Evolutionary conservation across 2,113 vertebrate species (phyloP).

Genomic region (Odocoileus hemionus): DNA sequence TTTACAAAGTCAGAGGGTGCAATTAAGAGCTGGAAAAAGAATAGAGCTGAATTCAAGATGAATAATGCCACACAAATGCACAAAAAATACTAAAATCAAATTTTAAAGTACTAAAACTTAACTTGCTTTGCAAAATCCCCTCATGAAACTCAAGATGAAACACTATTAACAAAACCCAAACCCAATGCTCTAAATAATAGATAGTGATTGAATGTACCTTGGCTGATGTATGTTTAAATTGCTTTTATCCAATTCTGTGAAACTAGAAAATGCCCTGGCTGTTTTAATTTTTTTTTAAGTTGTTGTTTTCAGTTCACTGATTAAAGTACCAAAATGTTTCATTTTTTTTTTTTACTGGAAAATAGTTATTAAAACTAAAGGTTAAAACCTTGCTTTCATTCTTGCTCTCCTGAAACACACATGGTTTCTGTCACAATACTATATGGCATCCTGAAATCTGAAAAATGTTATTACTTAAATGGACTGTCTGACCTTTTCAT

Average conservation of each 20-base stretch:
- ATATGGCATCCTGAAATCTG: conserved; percentile 57
- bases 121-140: conserved; percentile 41
- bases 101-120: conserved; percentile 29
- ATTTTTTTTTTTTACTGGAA: conserved; percentile 57
- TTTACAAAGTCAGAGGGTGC: conserved; percentile 33
- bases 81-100: neutral
- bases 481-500: conserved; percentile 59
- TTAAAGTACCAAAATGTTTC: conserved; percentile 57
- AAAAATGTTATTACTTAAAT: conserved; percentile 63
- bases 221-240: conserved; percentile 12
- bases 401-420: conserved; percentile 71
- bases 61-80: conserved; percentile 45
- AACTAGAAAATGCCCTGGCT: neutral
- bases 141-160: conserved; percentile 1
- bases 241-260: conserved; percentile 14
- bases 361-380: conserved; percentile 74
- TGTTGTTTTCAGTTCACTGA: conserved; percentile 29
- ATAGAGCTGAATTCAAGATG: conserved; percentile 45
- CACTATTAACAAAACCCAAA: neutral
- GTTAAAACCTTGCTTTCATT: conserved; percentile 69
- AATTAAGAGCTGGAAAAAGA: conserved; percentile 57
- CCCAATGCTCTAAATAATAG: conserved; percentile 24
- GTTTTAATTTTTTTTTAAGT: neutral
- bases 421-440: conserved; percentile 55
- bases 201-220: neutral